A percentile compares a stretch with the other conserved stretches of the same genome.
Evolutionary conservation across 2,888 invertebrate species (phyloP).

Genomic region (Drosophila robusta): DNA sequence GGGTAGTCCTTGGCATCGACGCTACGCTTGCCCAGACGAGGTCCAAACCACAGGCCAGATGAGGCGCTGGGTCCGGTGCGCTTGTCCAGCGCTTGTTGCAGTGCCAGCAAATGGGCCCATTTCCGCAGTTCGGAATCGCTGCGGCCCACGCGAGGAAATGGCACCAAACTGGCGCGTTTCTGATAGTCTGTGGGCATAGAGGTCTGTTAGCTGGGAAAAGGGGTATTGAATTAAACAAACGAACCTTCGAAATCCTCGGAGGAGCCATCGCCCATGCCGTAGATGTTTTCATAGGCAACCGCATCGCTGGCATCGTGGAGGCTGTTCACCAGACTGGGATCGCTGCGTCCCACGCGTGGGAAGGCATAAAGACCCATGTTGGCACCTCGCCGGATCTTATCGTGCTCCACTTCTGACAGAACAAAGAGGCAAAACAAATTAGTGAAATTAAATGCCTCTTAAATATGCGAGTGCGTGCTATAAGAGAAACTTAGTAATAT

Average conservation of each 20-base stretch:
- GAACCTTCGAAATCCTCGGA: slow-evolving; percentile 86
- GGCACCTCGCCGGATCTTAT: slow-evolving; percentile 86
- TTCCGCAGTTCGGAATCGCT: slow-evolving; percentile 83
- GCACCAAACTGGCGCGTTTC: slow-evolving; percentile 85
- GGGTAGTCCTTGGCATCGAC: slow-evolving; percentile 61
- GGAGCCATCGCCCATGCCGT: slow-evolving; percentile 78
- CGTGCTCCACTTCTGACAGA: slow-evolving; percentile 77
- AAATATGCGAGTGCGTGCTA: too few relatives aligned
- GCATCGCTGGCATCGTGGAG: slow-evolving; percentile 65
- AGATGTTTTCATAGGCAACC: slow-evolving; percentile 83
- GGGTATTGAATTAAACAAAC: background rate
- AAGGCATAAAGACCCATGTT: slow-evolving; percentile 87
- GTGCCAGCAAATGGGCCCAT: slow-evolving; percentile 82
- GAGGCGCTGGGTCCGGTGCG: slow-evolving; percentile 84
- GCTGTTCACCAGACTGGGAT: slow-evolving; percentile 79
- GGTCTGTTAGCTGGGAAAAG: background rate
- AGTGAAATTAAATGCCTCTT: too few relatives aligned
- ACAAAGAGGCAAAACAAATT: too few relatives aligned
- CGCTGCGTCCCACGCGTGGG: slow-evolving; percentile 88
- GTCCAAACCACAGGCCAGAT: slow-evolving; percentile 89
- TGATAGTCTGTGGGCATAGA: slow-evolving; percentile 70
- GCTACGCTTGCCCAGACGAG: slow-evolving; percentile 87
- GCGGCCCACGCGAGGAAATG: slow-evolving; percentile 86
- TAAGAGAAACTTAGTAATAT: too few relatives aligned
- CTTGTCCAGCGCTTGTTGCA: slow-evolving; percentile 83